A percentile compares a stretch with the other conserved stretches of the same genome.
Conservation (phyloP, 2,113 vertebrate species). For the Lepisosteus osseus region DNA sequence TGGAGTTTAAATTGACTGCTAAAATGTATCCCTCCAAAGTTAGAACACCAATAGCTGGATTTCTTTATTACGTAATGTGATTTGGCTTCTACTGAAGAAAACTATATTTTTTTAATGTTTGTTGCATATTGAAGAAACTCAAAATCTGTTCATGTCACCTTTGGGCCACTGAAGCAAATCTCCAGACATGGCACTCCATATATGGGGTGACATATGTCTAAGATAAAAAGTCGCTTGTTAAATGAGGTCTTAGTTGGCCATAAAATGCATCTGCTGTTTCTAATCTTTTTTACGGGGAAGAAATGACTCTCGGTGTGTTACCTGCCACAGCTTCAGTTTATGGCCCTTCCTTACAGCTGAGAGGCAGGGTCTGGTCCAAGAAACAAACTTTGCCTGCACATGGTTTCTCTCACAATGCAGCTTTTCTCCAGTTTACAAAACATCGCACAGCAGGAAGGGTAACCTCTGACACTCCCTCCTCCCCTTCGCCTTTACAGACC, state of each 20-base stretch:
- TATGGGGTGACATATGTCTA: conserved; percentile 52
- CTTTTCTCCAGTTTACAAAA: conserved; percentile 50
- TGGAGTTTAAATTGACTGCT: too few relatives aligned
- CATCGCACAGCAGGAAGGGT: conserved; percentile 33
- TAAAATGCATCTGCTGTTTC: conserved; percentile 37
- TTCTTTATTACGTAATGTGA: too few relatives aligned
- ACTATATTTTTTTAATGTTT: too few relatives aligned
- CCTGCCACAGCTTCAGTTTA: too few relatives aligned
- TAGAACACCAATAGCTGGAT: too few relatives aligned
- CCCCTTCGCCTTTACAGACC: neutral
- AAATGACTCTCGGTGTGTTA: too few relatives aligned
- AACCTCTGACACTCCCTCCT: conserved; percentile 44
- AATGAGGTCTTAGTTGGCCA: conserved; percentile 8
- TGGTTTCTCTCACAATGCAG: conserved; percentile 40
- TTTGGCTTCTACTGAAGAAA: too few relatives aligned
- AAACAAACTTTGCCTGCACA: conserved; percentile 15
- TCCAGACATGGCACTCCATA: conserved; percentile 28
- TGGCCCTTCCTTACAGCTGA: neutral
- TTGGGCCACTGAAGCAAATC: too few relatives aligned
- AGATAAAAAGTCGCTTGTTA: conserved; percentile 26
- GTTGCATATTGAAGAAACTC: too few relatives aligned
- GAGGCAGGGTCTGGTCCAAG: neutral
- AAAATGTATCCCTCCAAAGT: too few relatives aligned
- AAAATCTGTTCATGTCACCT: too few relatives aligned
- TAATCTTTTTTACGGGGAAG: neutral